These are phyloP conservation scores for Brachionus rubens DNA, from an alignment of 1,140 invertebrate species.

Conservation along the genomic window DNA sequence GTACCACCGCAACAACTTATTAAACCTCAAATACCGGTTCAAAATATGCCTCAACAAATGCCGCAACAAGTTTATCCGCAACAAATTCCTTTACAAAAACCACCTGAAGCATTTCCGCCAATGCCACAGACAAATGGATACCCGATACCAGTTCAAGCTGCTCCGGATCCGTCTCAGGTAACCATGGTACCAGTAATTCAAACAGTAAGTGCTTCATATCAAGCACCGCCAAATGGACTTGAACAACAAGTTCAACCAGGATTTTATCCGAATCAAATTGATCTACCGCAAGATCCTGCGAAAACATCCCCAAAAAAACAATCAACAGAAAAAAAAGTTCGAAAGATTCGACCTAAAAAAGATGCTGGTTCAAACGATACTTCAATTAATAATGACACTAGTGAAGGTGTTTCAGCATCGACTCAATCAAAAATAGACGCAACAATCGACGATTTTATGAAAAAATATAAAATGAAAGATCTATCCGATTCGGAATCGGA, in stretches of 20 bases:
- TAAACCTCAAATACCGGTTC: neutral
- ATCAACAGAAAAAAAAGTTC: neutral
- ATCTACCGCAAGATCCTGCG: neutral
- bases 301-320: neutral
- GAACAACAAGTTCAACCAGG: neutral
- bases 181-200: too few species aligned
- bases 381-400: neutral
- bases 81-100: too few species aligned
- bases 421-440: slow-evolving; percentile 30
- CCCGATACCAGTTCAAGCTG: neutral
- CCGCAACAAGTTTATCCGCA: too few species aligned
- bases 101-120: neutral
- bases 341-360: slow-evolving; percentile 1
- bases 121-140: neutral
- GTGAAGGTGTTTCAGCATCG: neutral
- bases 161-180: too few species aligned
- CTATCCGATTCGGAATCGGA: neutral
- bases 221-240: neutral
- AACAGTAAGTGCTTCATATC: too few species aligned
- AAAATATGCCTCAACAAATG: neutral
- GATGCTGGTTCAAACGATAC: neutral
- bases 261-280: neutral
- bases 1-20: neutral
- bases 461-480: slow-evolving; percentile 29
- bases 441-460: slow-evolving; percentile 44